Evolutionary conservation across 2,113 vertebrate genomes (phyloP).

Genomic region (western clawed frog (Xenopus tropicalis)): DNA sequence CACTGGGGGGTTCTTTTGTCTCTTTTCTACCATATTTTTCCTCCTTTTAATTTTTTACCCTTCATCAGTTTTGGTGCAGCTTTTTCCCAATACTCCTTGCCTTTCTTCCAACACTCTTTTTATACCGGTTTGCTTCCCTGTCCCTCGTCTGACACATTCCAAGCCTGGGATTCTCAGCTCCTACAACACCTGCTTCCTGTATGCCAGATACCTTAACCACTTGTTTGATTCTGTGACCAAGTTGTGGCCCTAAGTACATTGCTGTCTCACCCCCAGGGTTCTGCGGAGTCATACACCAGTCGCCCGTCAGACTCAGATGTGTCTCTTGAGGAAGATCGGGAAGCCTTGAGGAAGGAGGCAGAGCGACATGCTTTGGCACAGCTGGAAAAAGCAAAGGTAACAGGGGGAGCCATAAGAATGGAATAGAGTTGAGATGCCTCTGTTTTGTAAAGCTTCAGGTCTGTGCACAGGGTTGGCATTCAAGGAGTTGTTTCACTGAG

Average conservation of each 20-base stretch:
- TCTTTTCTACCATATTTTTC: background rate
- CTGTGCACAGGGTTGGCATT: no score
- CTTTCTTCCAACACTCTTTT: background rate
- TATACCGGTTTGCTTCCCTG: background rate
- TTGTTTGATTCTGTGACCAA: background rate
- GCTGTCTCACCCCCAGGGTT: conserved; percentile 70
- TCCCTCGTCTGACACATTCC: background rate
- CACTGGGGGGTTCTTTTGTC: background rate
- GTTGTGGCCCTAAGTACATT: background rate
- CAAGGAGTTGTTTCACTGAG: no score
- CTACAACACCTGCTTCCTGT: background rate
- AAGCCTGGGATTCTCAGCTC: background rate
- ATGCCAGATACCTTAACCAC: background rate
- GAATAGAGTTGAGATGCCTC: no score
- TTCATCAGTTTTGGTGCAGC: no score
- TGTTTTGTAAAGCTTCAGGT: no score
- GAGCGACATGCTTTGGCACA: conserved; percentile 93
- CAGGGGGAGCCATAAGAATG: background rate
- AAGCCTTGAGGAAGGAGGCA: conserved; percentile 90
- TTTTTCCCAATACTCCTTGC: background rate
- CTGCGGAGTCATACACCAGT: conserved; percentile 96
- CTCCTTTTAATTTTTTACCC: background rate
- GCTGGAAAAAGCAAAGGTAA: conserved; percentile 96
- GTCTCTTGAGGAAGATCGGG: conserved; percentile 93
- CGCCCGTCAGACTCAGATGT: conserved; percentile 94